Percentiles rank a stretch among this genome's conserved stretches.
These are phyloP conservation scores for Neoniphon sammara DNA, from an alignment of 2,797 vertebrate species.

Conservation along the genomic window DNA sequence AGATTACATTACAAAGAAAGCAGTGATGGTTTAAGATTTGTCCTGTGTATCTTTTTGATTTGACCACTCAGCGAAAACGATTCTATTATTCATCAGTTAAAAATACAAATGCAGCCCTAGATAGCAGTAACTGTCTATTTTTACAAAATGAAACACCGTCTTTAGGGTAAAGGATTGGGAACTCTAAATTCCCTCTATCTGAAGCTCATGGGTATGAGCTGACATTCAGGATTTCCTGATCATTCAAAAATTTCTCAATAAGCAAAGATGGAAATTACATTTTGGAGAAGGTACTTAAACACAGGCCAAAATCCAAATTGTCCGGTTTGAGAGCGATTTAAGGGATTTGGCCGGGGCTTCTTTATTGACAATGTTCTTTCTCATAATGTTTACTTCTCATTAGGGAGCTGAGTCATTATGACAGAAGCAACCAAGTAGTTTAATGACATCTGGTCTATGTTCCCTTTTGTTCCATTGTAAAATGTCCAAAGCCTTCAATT, in stretches of 20 bases:
- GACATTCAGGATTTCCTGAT: slow-evolving; percentile 24
- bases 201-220: background rate
- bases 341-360: background rate
- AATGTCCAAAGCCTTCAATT: background rate
- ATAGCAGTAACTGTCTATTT: background rate
- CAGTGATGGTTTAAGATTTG: too few relatives aligned
- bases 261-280: background rate
- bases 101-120: slow-evolving; percentile 4
- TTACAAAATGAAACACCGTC: background rate
- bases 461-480: background rate
- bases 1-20: too few relatives aligned
- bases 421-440: background rate
- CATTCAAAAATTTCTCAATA: background rate
- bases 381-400: slow-evolving; percentile 1
- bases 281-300: background rate
- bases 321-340: background rate
- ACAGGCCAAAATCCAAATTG: background rate
- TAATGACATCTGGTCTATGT: slow-evolving; percentile 6
- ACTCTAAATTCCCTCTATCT: too few relatives aligned
- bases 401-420: background rate
- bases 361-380: too few relatives aligned
- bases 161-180: background rate
- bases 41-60: slow-evolving; percentile 5
- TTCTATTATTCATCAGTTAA: background rate
- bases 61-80: slow-evolving; percentile 1